Evolutionary conservation across 2,113 vertebrate species (phyloP), one percentile per base, ranked within the genome.

Genomic region (Dolichotis patagonum): DNA sequence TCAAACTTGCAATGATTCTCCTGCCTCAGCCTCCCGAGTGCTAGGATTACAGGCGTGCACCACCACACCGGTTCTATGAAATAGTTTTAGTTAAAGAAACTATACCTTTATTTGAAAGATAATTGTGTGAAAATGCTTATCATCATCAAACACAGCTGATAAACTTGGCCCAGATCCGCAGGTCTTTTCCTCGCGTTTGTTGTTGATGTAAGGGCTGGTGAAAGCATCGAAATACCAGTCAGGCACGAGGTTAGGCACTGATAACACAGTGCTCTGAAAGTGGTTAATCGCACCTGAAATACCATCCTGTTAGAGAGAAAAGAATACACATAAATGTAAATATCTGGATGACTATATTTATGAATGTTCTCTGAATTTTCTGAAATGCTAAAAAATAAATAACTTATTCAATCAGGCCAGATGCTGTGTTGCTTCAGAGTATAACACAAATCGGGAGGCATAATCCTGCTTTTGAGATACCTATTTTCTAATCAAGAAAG

Each of bases 41-140:
- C 54, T 54, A 13, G 16, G 54, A 54, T 54, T 54, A 54, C 54
- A 54, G 54, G 54, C 13, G 13, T 54, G 16, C 3, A 17, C 54
- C 14, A 54, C 54, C 54, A 54, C 12, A 13, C 54, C 54, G 12
- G 54, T 16, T 54, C 54, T 54, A 17, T 17, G 54, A 56, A 19
- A 56, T 19, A 56, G 16, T 75, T 92, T 95, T 52, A 83, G 3
- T 67, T 52, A 83, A 88, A 86, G 49, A 60, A 89, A 86, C 73
- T 38, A 52, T 98, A 99, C 99, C 99, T 98, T 99, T 96, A 99
- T 99, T 83, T 99, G 94, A 56, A 96, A 85, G 73, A 98, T 97
- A 94, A 99, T 93, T 88, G 88, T 95, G 69, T 98, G 98, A 65
- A 99, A 98, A 94, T 99, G 92, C 28, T 85, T 98, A 96, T 99